Base-by-base conservation (phyloP, 1,140 invertebrate genomes). In the Zaprionus vittiger region DNA sequence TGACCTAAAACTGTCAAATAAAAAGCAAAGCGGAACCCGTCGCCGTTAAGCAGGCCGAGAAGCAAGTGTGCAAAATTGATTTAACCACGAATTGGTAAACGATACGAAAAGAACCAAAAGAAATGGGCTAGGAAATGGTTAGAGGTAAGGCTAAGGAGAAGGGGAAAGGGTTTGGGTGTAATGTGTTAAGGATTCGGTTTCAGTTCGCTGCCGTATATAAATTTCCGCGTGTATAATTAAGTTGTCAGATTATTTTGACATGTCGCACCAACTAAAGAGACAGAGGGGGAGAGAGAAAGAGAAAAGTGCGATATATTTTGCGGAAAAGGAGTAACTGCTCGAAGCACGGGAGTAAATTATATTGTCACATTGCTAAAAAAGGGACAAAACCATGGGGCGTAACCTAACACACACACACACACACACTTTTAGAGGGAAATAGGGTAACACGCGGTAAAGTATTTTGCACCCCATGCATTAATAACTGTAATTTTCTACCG, bases 201-300 rank as follows among this genome's bases (percentile, higher is more conserved):
- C 72, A 38, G 41, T 47, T 52, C 9, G n/a, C 14, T 3, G 41
- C 20, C 37, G 38, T 61, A 73, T 89, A 67, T 89, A 82, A 82
- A 89, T 89, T 67, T 84, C 79, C 79, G 79, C 89, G 82, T 86
- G 38, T 86, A 91, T 91, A 91, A 91, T 91, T 91, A 91, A 91
- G 83, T 77, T 91, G 90, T 91, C 90, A 80, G 90, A 91, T 91
- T 91, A 91, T 91, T 91, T 77, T 91, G 90, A 91, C 90, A 91
- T 79, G 81, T 62, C 78, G 73, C 80, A 91, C 82, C 72, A 74
- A 64, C 31, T 14, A 59, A 17, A 37, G 38, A 37, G 28, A 54
- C 38, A 38, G 5, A 9, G 14, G 26, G 11, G 15, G 1, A 7
- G 41, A 38, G 41, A 47, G n/a, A 17, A 4, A 15, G 17, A 54